phyloP scores from a whole-genome alignment of 1,140 invertebrate genomes.

The Phymorhynchus buccinoides region DNA sequence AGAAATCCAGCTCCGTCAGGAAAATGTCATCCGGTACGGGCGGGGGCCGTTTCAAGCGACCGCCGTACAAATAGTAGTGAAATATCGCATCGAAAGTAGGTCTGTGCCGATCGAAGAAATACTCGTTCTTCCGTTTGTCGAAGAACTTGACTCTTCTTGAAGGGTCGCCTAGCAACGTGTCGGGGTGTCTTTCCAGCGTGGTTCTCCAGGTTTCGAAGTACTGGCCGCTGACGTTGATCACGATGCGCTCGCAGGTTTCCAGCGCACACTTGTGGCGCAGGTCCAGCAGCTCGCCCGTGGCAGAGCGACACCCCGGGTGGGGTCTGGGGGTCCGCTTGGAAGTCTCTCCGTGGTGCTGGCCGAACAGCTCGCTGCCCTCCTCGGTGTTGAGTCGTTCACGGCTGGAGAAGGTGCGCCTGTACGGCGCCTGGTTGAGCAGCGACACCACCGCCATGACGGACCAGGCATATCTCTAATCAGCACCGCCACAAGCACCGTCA shows the following conservation, averaged over 20 bases:
- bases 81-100: constrained; percentile 74
- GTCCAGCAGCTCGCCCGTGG: constrained; percentile 48
- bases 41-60: constrained; percentile 66
- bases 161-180: constrained; percentile 91
- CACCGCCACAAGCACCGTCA: not conserved
- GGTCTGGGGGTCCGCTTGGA: constrained; percentile 42
- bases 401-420: constrained; percentile 61
- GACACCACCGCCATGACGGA: constrained; percentile 62
- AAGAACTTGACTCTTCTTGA: constrained; percentile 69
- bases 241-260: constrained; percentile 77
- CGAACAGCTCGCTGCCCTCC: constrained; percentile 61
- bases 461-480: constrained; percentile 35
- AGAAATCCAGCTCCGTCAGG: constrained; percentile 71
- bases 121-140: constrained; percentile 69
- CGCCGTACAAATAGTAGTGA: constrained; percentile 72
- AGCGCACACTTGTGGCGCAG: constrained; percentile 60
- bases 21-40: constrained; percentile 72
- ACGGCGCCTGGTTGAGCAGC: constrained; percentile 66
- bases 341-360: constrained; percentile 32
- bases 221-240: constrained; percentile 98
- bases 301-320: constrained; percentile 40
- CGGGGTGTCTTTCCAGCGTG: constrained; percentile 97
- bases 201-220: constrained; percentile 98
- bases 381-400: constrained; percentile 57
- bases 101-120: constrained; percentile 73